Evolutionary conservation across 2,113 vertebrate species (phyloP), one percentile per base, ranked within the genome.

Genomic region (Periophthalmodon schlosseri): DNA sequence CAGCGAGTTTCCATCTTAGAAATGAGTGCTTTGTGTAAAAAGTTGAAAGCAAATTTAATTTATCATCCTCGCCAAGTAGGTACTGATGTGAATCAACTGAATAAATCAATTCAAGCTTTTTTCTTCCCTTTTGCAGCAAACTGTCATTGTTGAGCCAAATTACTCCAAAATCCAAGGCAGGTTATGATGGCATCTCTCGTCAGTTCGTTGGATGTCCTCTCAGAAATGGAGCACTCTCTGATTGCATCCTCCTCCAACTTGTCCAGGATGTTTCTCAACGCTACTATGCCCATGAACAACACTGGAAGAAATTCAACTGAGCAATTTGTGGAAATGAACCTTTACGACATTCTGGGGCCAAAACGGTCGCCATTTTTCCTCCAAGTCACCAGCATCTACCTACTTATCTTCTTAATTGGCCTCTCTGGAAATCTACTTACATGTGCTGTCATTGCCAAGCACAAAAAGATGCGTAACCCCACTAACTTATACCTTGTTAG

Each of bases 401-500:
- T 94, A 12, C 60, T 94, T 57, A 94, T 95, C 78, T 95, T 94
- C 74, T 83, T 94, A 71, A 88, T 71, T 0, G 94, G 94, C 28
- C 76, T 95, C 69, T 80, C 84, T 0, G 94, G 94, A 15, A 95
- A 95, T 66, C 83, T 95, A 46, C 91, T 95, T 0, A 95, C 94
- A 0, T 95, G 94, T 64, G 86, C 86, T 0, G 94, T 95, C 76
- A 94, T 95, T 18, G 89, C 85, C 1, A 93, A 91, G 39, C 91
- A 94, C 88, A 92, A 88, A 82, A 94, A 94, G 74, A 95, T 94
- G 94, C 86, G 83, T 3, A 94, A 91, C 57, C 93, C 94, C 54
- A 94, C 93, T 66, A 95, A 95, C 83, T 71, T 95, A 6, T 94
- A 94, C 82, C 92, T 95, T 6, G 79, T 94, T 75, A 95, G 94